phyloP scores from a whole-genome alignment of 2,888 invertebrate genomes.

The Axea sp. region DNA sequence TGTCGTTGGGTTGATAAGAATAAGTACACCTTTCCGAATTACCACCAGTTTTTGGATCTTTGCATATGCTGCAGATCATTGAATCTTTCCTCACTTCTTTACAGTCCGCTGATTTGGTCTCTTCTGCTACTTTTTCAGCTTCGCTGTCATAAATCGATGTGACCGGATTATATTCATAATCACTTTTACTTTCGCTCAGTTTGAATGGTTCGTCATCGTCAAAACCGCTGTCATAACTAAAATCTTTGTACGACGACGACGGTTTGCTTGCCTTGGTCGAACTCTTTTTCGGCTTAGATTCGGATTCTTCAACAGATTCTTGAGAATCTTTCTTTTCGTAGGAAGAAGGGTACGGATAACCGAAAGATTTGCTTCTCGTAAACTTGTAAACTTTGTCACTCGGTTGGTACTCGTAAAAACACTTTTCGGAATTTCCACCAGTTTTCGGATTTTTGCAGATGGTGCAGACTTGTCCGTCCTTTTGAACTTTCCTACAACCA shows the following conservation, averaged over 20 bases:
- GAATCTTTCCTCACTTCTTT: constrained; percentile 84
- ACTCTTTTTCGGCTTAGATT: constrained; percentile 40
- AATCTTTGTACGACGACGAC: constrained; percentile 23
- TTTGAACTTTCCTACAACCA: constrained; percentile 69
- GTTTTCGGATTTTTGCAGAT: constrained; percentile 87
- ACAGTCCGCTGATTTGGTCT: constrained; percentile 82
- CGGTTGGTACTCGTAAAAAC: constrained; percentile 88
- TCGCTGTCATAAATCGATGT: constrained; percentile 80
- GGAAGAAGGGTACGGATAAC: constrained; percentile 52
- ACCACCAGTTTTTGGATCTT: constrained; percentile 87
- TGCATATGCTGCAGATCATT: constrained; percentile 87
- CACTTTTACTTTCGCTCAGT: constrained; percentile 44
- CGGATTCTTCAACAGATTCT: constrained; percentile 53
- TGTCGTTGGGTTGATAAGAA: constrained; percentile 86
- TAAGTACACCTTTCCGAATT: constrained; percentile 90
- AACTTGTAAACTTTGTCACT: constrained; percentile 82
- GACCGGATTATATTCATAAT: constrained; percentile 41
- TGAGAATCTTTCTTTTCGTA: constrained; percentile 21
- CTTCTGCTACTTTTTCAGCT: constrained; percentile 83
- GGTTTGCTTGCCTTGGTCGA: constrained; percentile 38
- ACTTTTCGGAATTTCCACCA: constrained; percentile 88
- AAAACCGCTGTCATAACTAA: constrained; percentile 12
- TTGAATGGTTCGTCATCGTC: constrained; percentile 30
- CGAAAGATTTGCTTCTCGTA: constrained; percentile 51
- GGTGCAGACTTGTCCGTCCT: constrained; percentile 82